Percentiles rank a stretch among this genome's conserved stretches.
These are phyloP conservation scores for Orchesella flavescens DNA, from an alignment of 2,888 invertebrate genomes.

Conservation along the genomic window DNA sequence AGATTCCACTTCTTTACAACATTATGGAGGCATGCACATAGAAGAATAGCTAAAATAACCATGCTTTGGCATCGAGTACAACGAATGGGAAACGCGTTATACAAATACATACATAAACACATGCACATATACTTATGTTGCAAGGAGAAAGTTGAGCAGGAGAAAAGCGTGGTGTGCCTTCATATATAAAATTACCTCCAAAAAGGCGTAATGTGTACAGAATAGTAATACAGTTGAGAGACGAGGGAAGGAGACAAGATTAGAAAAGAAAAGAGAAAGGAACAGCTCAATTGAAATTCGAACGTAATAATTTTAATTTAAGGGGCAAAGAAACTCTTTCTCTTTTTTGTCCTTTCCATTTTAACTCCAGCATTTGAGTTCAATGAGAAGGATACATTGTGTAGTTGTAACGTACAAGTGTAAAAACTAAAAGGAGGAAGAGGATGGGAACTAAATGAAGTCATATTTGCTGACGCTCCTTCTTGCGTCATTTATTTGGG, in stretches of 20 bases:
- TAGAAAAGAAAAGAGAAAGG: slow-evolving; percentile 21
- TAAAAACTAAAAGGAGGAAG: not conserved
- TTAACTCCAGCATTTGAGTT: not conserved
- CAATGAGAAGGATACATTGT: not conserved
- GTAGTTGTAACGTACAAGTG: not conserved
- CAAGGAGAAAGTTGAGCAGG: not conserved
- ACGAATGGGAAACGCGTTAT: not conserved
- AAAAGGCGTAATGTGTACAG: slow-evolving; percentile 41
- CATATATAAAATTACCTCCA: slow-evolving; percentile 51
- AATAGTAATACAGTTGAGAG: slow-evolving; percentile 58
- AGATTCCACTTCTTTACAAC: slow-evolving; percentile 32
- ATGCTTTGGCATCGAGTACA: not conserved
- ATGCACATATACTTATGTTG: not conserved
- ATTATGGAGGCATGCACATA: not conserved
- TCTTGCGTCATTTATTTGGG: slow-evolving; percentile 59
- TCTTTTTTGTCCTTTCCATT: slow-evolving; percentile 2
- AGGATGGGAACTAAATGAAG: slow-evolving; percentile 13
- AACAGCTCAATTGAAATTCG: slow-evolving; percentile 64
- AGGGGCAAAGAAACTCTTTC: slow-evolving; percentile 26
- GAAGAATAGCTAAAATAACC: not conserved
- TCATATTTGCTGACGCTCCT: slow-evolving; percentile 55
- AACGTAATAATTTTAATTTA: slow-evolving; percentile 64
- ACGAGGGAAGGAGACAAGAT: slow-evolving; percentile 42
- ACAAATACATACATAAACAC: not conserved
- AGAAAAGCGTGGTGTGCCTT: not conserved